phyloP scores from a whole-genome alignment of 1,140 invertebrate species.

The Neoseiulus cucumeris region DNA sequence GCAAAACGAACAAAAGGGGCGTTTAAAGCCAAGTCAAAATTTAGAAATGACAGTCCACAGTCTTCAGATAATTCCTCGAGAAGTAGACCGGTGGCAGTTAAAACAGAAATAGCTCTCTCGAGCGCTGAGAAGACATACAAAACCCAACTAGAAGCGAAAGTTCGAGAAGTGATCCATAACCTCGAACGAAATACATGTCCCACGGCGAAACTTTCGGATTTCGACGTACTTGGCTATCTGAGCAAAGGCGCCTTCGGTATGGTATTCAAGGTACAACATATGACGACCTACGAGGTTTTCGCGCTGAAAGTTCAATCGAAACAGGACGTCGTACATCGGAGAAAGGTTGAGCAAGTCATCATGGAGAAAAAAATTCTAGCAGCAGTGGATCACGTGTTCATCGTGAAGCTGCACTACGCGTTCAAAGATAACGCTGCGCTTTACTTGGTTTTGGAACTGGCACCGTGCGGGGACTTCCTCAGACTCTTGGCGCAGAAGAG shows the following conservation, averaged over 20 bases:
- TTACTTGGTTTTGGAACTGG: not conserved
- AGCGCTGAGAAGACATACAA: no score
- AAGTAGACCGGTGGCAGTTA: no score
- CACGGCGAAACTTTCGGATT: not conserved
- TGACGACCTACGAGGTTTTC: not conserved
- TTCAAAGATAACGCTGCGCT: not conserved
- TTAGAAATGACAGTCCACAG: no score
- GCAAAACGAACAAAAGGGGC: no score
- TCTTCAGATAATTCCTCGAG: no score
- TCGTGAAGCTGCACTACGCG: not conserved
- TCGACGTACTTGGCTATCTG: not conserved
- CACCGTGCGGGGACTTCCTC: not conserved
- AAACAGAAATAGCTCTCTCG: no score
- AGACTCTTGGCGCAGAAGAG: conserved; percentile 22
- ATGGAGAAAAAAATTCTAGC: not conserved
- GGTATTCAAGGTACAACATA: not conserved
- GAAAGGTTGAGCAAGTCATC: not conserved
- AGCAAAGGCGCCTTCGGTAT: not conserved
- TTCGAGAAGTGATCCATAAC: no score
- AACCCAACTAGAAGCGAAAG: no score
- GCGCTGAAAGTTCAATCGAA: conserved; percentile 7
- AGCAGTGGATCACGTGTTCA: not conserved
- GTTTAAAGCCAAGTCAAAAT: no score
- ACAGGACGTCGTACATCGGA: not conserved
- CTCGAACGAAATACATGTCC: no score